Evolutionary conservation across 1,140 invertebrate genomes (phyloP), one percentile per base, ranked within the genome.

Genomic region (Holcopasites calliopsidis): DNA sequence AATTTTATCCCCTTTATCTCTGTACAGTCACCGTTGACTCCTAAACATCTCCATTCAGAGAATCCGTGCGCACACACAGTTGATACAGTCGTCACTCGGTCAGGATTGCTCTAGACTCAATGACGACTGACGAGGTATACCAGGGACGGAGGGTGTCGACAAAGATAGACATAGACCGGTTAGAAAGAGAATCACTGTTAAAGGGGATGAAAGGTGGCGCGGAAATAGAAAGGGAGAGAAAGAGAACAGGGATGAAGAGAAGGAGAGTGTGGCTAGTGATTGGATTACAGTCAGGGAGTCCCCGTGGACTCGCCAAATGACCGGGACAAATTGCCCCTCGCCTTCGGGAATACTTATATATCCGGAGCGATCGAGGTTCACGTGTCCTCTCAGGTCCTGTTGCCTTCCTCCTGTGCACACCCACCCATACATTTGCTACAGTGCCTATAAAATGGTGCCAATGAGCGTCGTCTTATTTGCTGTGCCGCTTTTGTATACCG

Each of bases 291-390:
- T 91, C 88, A 90, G 90, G 87, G 85, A 90, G 90, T 91, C 91
- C 90, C 91, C 82, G 85, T 84, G 91, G 90, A 91, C 88, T 88
- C 87, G 88, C 88, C 90, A 91, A 92, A 92, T 92, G 91, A 92
- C 91, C 90, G 90, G 90, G 91, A 92, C 91, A 92, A 92, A 92
- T 92, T 92, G 91, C 89, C 91, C 90, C 89, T 91, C 82, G 90
- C 91, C 91, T 91, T 89, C 89, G 91, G 90, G 91, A 92, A 92
- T 92, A 91, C 91, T 91, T 91, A 91, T 91, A 90, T 90, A 88
- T 90, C 83, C 75, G 84, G 84, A 88, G 65, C 90, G 85, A 91
- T 91, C 86, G 85, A 86, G 87, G 79, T 90, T 88, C 87, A 87
- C 87, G 83, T 85, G 87, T 87, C 80, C 83, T 77, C 76, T 65